Evolutionary conservation across 2,113 vertebrate genomes (phyloP), one percentile per base, ranked within the genome.

Genomic region (Oxyruncus cristatus): DNA sequence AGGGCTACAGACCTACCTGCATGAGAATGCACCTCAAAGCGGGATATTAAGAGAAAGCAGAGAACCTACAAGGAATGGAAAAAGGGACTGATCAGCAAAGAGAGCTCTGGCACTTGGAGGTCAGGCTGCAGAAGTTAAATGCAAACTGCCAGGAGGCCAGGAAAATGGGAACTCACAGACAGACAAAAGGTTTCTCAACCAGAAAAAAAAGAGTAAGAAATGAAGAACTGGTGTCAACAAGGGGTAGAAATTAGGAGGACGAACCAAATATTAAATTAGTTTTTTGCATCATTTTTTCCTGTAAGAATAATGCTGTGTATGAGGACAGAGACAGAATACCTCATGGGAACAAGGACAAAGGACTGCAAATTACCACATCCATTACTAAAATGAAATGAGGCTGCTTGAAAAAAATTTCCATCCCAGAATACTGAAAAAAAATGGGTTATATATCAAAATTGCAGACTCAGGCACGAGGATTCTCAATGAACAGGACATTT

Each of bases 31-130:
- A 97, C 93, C 96, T 96, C 94, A 96, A 96, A 97, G 95, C 95
- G 94, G 93, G 86, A 55, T 91, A 93, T 86, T 95, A 96, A 93
- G 93, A 79, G 76, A 81, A 95, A 96, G 95, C 88, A 95, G 89
- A 95, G 73, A 91, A 97, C 95, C 96, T 97, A 96, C 65, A 95
- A 95, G 84, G 96, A 97, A 97, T 75, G 94, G 84, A 96, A 89
- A 96, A 92, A 92, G 93, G 91, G 93, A 89, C 80, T 87, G 76
- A 91, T 95, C 72, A 97, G 95, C 86, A 96, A 73, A 80, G 65
- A 76, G 72, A 95, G 91, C 89, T 95, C 89, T 95, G 91, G 65
- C 62, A 93, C 84, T 84, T 41, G 3, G 65, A 91, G 86, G 76
- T 96, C 95, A 95, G 77, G 85, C 80, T 14, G 2, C 74, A 95